Conservation (phyloP, 1,140 invertebrate genomes). For the Eufriesea mexicana region DNA sequence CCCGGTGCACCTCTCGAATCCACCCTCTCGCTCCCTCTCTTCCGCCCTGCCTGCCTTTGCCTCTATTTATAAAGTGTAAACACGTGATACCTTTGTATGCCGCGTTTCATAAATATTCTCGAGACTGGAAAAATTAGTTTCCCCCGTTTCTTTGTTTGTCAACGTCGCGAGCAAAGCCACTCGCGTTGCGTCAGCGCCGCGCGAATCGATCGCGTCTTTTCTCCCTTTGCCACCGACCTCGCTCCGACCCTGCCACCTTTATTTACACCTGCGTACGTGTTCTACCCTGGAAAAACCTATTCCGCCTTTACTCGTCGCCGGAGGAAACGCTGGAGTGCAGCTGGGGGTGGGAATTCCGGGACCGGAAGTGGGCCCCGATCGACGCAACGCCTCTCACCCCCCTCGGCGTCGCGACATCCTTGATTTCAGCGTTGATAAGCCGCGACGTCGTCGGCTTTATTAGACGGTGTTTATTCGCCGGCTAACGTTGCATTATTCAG, state of each 20-base stretch:
- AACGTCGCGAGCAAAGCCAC: neutral
- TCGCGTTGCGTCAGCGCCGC: neutral
- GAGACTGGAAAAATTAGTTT: neutral
- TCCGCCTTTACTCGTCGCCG: too few relatives aligned
- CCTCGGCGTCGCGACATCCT: neutral
- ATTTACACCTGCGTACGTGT: too few relatives aligned
- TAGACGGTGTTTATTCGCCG: slow-evolving; percentile 19
- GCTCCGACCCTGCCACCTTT: neutral
- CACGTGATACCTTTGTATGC: neutral
- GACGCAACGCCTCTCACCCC: too few relatives aligned
- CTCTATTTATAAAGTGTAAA: neutral
- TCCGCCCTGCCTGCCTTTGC: too few relatives aligned
- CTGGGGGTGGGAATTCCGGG: too few relatives aligned
- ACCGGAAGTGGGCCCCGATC: too few relatives aligned
- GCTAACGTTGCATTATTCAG: slow-evolving; percentile 41
- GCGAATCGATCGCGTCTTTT: neutral
- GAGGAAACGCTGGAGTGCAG: too few relatives aligned
- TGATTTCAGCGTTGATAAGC: slow-evolving; percentile 27
- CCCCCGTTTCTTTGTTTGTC: neutral
- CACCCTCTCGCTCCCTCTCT: too few relatives aligned
- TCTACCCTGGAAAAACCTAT: too few relatives aligned
- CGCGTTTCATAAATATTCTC: slow-evolving; percentile 12
- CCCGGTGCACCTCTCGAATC: too few relatives aligned
- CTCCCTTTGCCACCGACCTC: neutral
- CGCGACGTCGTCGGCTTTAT: slow-evolving; percentile 3